These are phyloP conservation scores for Odontomyia ornata DNA, from an alignment of 2,888 invertebrate species.

Conservation along the genomic window DNA sequence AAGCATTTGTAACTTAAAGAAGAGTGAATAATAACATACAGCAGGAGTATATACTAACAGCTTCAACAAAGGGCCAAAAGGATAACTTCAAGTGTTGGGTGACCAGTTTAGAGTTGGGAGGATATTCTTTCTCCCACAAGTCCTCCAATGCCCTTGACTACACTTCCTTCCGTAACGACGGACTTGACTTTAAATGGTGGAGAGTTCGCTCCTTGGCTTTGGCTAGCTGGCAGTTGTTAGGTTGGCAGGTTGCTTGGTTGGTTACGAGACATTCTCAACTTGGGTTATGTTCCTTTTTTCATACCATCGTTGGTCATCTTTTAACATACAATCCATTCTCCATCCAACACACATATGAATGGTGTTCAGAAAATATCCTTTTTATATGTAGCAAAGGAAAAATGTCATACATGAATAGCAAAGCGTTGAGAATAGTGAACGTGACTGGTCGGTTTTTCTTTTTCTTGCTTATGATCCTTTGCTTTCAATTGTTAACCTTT, in stretches of 20 bases:
- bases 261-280: background rate
- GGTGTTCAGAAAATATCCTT: slow-evolving; percentile 34
- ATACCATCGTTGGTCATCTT: slow-evolving; percentile 19
- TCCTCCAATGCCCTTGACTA: slow-evolving; percentile 29
- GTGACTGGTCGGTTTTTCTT: background rate
- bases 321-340: slow-evolving; percentile 9
- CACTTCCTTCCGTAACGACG: slow-evolving; percentile 25
- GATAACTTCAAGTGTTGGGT: slow-evolving; percentile 11
- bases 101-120: slow-evolving; percentile 1
- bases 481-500: slow-evolving; percentile 4
- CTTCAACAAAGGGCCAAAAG: background rate
- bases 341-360: background rate
- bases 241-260: background rate
- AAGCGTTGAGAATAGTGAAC: slow-evolving; percentile 27
- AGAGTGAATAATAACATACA: background rate
- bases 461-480: background rate
- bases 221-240: background rate
- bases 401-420: slow-evolving; percentile 38
- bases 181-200: background rate
- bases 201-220: slow-evolving; percentile 5
- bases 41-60: background rate
- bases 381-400: slow-evolving; percentile 35
- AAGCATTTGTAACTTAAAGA: background rate
- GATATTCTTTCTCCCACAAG: slow-evolving; percentile 19
- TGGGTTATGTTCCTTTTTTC: background rate